Evolutionary conservation across 2,888 invertebrate species (phyloP).

Genomic region (Leptothorax acervorum): DNA sequence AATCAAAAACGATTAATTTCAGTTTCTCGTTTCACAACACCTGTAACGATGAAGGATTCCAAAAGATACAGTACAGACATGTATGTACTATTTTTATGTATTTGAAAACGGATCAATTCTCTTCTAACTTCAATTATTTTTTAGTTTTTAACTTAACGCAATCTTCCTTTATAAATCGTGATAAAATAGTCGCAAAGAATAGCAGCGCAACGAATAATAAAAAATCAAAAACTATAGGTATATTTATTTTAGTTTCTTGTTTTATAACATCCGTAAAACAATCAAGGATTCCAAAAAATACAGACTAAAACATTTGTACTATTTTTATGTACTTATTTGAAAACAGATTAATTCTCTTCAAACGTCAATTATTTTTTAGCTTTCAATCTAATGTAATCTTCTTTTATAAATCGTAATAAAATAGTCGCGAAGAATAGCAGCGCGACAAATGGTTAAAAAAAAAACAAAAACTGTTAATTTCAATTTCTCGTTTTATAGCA

Average conservation of each 20-base stretch:
- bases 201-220: neutral
- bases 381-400: too few species aligned
- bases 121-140: neutral
- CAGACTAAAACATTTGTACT: too few species aligned
- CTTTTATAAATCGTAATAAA: too few species aligned
- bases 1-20: neutral
- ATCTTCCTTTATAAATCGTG: too few species aligned
- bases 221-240: neutral
- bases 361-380: neutral
- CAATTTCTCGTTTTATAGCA: neutral
- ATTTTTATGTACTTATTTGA: neutral
- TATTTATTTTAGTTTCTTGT: neutral
- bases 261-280: too few species aligned
- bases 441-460: neutral
- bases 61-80: too few species aligned
- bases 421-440: neutral
- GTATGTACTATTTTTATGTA: neutral
- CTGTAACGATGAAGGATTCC: neutral
- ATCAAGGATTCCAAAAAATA: too few species aligned
- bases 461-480: neutral
- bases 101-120: neutral
- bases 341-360: neutral
- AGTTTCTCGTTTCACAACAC: neutral
- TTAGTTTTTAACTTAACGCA: too few species aligned
- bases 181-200: neutral